Percentiles rank a stretch among this genome's conserved stretches.
These are phyloP conservation scores for Andrena camellia DNA, from an alignment of 2,888 invertebrate species.

Conservation along the genomic window DNA sequence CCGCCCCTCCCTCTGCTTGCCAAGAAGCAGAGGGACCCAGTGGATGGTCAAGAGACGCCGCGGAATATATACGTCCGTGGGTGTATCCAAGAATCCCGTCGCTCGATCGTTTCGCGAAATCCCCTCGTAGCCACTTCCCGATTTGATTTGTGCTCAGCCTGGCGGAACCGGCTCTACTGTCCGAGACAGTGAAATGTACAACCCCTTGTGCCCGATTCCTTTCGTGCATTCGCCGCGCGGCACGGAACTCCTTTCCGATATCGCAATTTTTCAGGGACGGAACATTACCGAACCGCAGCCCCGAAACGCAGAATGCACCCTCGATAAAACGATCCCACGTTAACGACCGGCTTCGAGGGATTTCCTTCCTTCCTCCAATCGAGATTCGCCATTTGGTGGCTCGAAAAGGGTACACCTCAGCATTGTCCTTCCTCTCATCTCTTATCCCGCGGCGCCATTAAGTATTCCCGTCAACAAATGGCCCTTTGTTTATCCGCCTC, in stretches of 20 bases:
- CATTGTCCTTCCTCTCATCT: not conserved
- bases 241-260: slow-evolving; percentile 3
- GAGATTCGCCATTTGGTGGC: not conserved
- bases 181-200: slow-evolving; percentile 60
- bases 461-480: slow-evolving; percentile 24
- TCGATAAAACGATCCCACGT: slow-evolving; percentile 7
- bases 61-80: slow-evolving; percentile 26
- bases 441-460: not conserved
- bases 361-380: not conserved
- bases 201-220: slow-evolving; percentile 40
- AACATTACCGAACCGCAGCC: not conserved
- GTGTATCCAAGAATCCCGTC: slow-evolving; percentile 45
- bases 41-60: slow-evolving; percentile 34
- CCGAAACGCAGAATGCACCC: slow-evolving; percentile 2
- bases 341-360: not conserved
- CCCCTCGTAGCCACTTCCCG: slow-evolving; percentile 46
- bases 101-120: slow-evolving; percentile 55
- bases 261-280: not conserved
- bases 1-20: slow-evolving; percentile 26
- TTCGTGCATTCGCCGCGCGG: slow-evolving; percentile 21
- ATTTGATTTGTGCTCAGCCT: slow-evolving; percentile 58
- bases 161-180: slow-evolving; percentile 45
- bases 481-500: slow-evolving; percentile 23
- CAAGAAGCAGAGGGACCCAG: slow-evolving; percentile 36
- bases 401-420: not conserved